A percentile compares a stretch with the other conserved stretches of the same genome.
phyloP scores from a whole-genome alignment of 2,888 invertebrate genomes.

The Catocala fraxini region DNA sequence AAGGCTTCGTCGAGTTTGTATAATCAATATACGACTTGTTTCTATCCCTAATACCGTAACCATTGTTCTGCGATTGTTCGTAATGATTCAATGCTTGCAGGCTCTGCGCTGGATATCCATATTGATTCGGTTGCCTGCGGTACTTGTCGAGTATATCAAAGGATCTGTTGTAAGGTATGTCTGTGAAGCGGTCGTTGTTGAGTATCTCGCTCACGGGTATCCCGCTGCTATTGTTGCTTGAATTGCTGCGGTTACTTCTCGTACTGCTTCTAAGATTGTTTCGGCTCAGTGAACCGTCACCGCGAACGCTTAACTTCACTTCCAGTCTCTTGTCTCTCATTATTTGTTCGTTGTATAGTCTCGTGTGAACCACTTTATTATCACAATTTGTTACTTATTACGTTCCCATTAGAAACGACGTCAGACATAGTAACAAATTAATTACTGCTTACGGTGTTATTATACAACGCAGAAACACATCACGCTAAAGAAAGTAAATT shows the following conservation, averaged over 20 bases:
- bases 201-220: conserved; percentile 81
- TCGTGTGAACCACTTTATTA: conserved; percentile 43
- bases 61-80: conserved; percentile 60
- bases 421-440: conserved; percentile 61
- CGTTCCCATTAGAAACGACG: conserved; percentile 57
- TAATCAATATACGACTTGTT: conserved; percentile 72
- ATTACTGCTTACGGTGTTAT: conserved; percentile 63
- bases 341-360: conserved; percentile 52
- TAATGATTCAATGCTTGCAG: conserved; percentile 76
- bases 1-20: conserved; percentile 59
- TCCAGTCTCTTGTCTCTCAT: conserved; percentile 85
- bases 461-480: conserved; percentile 64
- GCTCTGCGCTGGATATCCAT: conserved; percentile 80
- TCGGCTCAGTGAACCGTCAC: conserved; percentile 79
- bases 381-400: conserved; percentile 56
- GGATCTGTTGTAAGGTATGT: conserved; percentile 73
- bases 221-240: conserved; percentile 68
- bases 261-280: conserved; percentile 76
- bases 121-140: conserved; percentile 70
- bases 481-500: conserved; percentile 75
- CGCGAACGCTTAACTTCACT: conserved; percentile 82
- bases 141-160: conserved; percentile 79
- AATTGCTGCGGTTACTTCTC: conserved; percentile 76
- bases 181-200: conserved; percentile 76
- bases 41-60: conserved; percentile 56